Evolutionary conservation across 2,113 vertebrate species (phyloP), one percentile per base, ranked within the genome.

Genomic region (Gopherus flavomarginatus): DNA sequence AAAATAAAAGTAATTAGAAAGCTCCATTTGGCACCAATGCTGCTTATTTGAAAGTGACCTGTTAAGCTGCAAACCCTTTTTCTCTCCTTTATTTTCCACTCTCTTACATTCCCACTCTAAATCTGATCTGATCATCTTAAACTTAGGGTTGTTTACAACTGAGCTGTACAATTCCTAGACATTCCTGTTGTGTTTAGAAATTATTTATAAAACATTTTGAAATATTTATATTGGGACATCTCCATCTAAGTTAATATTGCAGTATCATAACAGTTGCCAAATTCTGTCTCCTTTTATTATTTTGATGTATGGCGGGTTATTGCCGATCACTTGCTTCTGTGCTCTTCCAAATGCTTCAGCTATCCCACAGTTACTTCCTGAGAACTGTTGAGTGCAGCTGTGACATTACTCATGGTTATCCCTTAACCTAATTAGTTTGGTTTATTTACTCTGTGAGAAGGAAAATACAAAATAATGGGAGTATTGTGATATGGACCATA

Each of bases 321-420:
- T 97, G 92, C 62, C 80, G 96, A 96, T 95, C 89, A 96, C 95
- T 97, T 97, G 97, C 97, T 97, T 97, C 97, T 97, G 97, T 96
- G 87, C 94, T 96, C 86, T 77, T 97, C 97, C 92, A 96, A 94
- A 97, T 93, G 95, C 95, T 96, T 94, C 92, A 97, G 93, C 93
- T 96, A 85, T 90, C 89, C 95, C 93, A 87, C 91, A 92, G 96
- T 81, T 97, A 89, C 96, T 97, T 94, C 93, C 83, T 3, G 44
- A 75, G 92, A 97, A 82, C 54, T 90, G 10, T 95, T 95, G 91
- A 82, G 50, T 87, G 94, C 94, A 96, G 96, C 94, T 97, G 96
- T 94, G 96, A 94, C 96, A 97, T 97, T 97, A 97, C 96, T 97
- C 95, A 95, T 80, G 85, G 89, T 85, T 93, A 94, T 96, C 93